Percentiles rank a stretch among this genome's conserved stretches.
phyloP scores from a whole-genome alignment of 2,888 invertebrate genomes.

The Pycnomerus fuliginosus region DNA sequence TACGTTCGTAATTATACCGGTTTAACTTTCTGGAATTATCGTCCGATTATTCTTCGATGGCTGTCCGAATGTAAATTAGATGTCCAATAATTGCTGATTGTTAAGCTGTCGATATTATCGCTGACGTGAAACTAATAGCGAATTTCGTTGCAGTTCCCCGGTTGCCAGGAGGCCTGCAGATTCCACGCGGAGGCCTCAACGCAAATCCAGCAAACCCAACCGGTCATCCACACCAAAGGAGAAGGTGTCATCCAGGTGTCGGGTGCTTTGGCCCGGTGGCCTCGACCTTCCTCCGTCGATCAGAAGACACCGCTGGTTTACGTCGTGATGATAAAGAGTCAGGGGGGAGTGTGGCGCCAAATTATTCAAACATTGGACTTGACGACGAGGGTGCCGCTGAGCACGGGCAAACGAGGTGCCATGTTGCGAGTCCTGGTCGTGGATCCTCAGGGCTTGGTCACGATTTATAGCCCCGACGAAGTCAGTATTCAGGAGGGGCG shows the following conservation, averaged over 20 bases:
- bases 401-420: constrained; percentile 60
- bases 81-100: constrained; percentile 41
- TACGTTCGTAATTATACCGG: constrained; percentile 43
- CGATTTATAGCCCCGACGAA: constrained; percentile 69
- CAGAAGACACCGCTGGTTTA: constrained; percentile 64
- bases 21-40: constrained; percentile 41
- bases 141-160: constrained; percentile 62
- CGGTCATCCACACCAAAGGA: constrained; percentile 69
- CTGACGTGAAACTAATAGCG: constrained; percentile 4
- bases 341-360: constrained; percentile 65
- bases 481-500: constrained; percentile 54
- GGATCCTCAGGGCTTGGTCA: constrained; percentile 68
- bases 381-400: constrained; percentile 64
- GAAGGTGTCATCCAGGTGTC: constrained; percentile 66
- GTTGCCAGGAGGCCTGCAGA: constrained; percentile 70
- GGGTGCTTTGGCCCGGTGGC: constrained; percentile 66
- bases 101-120: constrained; percentile 25
- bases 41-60: constrained; percentile 35
- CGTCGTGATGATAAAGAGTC: constrained; percentile 68
- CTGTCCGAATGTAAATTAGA: constrained; percentile 40
- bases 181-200: constrained; percentile 65
- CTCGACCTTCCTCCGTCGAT: constrained; percentile 60
- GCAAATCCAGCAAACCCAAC: constrained; percentile 64
- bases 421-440: constrained; percentile 69
- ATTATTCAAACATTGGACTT: constrained; percentile 67